Conservation (phyloP, 1,140 invertebrate species). For the Leptopilina boulardi region DNA sequence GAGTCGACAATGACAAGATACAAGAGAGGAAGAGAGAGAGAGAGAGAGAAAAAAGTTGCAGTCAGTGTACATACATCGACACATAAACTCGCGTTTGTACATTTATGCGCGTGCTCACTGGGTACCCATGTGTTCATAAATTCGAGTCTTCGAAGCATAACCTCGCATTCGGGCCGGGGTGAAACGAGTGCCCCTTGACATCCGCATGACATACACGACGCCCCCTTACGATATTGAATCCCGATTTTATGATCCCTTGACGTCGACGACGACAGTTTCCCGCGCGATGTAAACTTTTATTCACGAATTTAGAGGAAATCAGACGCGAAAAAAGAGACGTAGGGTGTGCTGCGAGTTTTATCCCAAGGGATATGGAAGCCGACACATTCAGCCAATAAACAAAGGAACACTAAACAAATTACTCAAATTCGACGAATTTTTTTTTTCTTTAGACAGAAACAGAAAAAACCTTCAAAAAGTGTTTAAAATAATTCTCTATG, state of each 20-base stretch:
- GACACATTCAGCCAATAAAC: constrained; percentile 1
- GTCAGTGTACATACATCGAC: neutral
- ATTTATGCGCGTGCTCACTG: constrained; percentile 35
- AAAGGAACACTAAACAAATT: neutral
- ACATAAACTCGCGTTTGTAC: constrained; percentile 27
- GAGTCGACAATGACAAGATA: constrained; percentile 28
- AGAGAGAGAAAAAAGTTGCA: constrained; percentile 40
- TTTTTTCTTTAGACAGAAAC: too few species aligned
- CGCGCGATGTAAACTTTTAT: constrained; percentile 72
- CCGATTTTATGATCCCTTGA: constrained; percentile 71
- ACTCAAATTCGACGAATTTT: too few species aligned
- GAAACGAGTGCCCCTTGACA: constrained; percentile 67
- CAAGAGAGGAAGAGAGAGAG: constrained; percentile 33
- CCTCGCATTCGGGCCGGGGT: constrained; percentile 44
- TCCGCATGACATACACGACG: constrained; percentile 67
- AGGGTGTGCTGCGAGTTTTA: neutral
- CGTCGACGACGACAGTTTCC: constrained; percentile 44
- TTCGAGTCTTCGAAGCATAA: constrained; percentile 52
- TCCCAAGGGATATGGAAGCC: neutral
- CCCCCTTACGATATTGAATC: constrained; percentile 70
- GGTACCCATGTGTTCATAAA: constrained; percentile 44
- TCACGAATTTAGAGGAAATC: constrained; percentile 69
- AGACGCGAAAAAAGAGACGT: constrained; percentile 50
- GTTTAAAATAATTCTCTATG: neutral
- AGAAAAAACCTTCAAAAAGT: too few species aligned